A percentile compares a stretch with the other conserved stretches of the same genome.
Conservation (phyloP, 2,113 vertebrate species). For the Salvelinus fontinalis region DNA sequence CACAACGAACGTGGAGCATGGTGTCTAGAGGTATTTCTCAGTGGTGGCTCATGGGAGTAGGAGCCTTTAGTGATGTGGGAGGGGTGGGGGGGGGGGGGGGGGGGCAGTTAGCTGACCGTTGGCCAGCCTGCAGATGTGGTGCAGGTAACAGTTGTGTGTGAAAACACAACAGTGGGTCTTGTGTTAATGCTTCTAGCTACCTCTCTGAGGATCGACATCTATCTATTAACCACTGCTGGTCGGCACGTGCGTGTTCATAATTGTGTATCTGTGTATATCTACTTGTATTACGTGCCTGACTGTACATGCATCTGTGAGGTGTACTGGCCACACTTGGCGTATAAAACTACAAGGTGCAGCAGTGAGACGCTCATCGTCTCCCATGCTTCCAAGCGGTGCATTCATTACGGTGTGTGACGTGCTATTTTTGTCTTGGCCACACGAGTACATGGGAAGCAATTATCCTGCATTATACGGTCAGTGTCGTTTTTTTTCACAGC, state of each 20-base stretch:
- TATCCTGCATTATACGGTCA: slow-evolving; percentile 76
- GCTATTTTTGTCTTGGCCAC: slow-evolving; percentile 76
- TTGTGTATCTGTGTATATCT: slow-evolving; percentile 4
- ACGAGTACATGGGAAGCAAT: slow-evolving; percentile 77
- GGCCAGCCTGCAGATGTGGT: slow-evolving; percentile 69
- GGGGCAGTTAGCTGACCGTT: slow-evolving; percentile 51
- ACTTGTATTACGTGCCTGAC: neutral
- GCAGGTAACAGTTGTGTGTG: slow-evolving; percentile 73
- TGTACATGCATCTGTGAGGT: slow-evolving; percentile 9
- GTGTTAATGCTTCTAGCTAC: slow-evolving; percentile 65
- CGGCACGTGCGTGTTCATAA: slow-evolving; percentile 27
- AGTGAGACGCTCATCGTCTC: slow-evolving; percentile 50
- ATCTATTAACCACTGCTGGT: slow-evolving; percentile 55
- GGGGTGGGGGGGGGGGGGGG: neutral
- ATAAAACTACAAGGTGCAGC: slow-evolving; percentile 64
- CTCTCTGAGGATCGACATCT: slow-evolving; percentile 67
- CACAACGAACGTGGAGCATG: slow-evolving; percentile 12
- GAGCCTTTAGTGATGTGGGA: slow-evolving; percentile 42
- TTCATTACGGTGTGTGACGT: slow-evolving; percentile 61
- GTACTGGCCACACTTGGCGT: slow-evolving; percentile 49
- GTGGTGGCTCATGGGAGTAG: slow-evolving; percentile 35
- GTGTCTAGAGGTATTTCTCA: slow-evolving; percentile 8
- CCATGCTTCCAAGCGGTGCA: slow-evolving; percentile 61
- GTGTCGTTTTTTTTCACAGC: slow-evolving; percentile 75
- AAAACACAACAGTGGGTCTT: slow-evolving; percentile 76